phyloP scores from a whole-genome alignment of 2,888 invertebrate species.

The Eupithecia dodoneata region DNA sequence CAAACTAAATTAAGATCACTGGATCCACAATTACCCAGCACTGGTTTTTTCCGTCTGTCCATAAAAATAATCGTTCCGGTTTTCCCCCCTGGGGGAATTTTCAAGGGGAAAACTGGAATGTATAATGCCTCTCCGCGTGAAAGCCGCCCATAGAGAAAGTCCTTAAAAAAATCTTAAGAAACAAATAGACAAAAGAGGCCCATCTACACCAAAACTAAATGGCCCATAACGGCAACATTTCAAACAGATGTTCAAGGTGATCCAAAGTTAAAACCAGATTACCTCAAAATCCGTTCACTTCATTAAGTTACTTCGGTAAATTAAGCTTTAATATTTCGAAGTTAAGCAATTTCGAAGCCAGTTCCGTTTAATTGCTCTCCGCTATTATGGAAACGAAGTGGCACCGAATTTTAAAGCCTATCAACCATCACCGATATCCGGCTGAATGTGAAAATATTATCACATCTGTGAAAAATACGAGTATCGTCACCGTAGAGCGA shows the following conservation, averaged over 20 bases:
- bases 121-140: no score
- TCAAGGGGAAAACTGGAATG: no score
- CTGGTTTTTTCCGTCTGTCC: no score
- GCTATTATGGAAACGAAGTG: constrained; percentile 5
- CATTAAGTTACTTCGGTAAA: constrained; percentile 8
- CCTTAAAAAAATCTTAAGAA: no score
- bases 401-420: background rate
- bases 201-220: background rate
- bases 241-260: constrained; percentile 14
- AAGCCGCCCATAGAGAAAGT: no score
- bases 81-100: no score
- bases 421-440: background rate
- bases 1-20: background rate
- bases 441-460: background rate
- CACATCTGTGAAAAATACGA: no score
- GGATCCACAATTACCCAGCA: no score
- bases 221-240: background rate
- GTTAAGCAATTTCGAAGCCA: constrained; percentile 19
- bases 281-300: constrained; percentile 6
- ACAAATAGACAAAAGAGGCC: background rate
- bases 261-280: background rate
- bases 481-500: no score
- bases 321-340: constrained; percentile 17
- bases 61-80: no score
- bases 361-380: background rate